Evolutionary conservation across 2,888 invertebrate species (phyloP).

Genomic region (Lasioglossum oenotherae): DNA sequence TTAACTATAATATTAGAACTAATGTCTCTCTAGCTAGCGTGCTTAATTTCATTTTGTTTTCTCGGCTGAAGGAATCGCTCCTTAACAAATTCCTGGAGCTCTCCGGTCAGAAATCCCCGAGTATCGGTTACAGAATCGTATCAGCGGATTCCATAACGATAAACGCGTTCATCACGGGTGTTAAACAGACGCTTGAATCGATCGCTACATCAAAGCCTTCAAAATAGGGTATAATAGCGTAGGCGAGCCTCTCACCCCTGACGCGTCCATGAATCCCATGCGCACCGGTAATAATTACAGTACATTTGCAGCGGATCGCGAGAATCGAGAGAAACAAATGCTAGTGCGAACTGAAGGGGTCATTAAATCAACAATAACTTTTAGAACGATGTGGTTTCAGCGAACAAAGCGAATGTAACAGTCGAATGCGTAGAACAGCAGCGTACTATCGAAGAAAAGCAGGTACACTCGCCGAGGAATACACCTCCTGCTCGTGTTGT

Average conservation of each 20-base stretch:
- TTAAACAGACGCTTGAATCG: conserved; percentile 8
- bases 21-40: too few relatives aligned
- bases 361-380: conserved; percentile 41
- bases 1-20: too few relatives aligned
- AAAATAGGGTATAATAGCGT: conserved; percentile 18
- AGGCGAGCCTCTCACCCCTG: conserved; percentile 12
- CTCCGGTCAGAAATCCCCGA: not conserved
- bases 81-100: not conserved
- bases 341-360: not conserved
- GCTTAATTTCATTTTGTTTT: not conserved
- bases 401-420: conserved; percentile 24
- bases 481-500: not conserved
- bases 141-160: not conserved
- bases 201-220: conserved; percentile 25
- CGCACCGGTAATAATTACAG: conserved; percentile 41
- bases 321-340: conserved; percentile 34
- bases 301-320: conserved; percentile 13
- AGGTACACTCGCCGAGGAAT: not conserved
- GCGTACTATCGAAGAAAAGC: not conserved
- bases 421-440: not conserved
- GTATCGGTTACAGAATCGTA: not conserved
- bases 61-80: not conserved
- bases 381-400: conserved; percentile 18
- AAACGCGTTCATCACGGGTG: not conserved
- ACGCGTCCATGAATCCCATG: conserved; percentile 14